Base-by-base conservation (phyloP, 2,888 invertebrate genomes). In the Periphyllus acericola region DNA sequence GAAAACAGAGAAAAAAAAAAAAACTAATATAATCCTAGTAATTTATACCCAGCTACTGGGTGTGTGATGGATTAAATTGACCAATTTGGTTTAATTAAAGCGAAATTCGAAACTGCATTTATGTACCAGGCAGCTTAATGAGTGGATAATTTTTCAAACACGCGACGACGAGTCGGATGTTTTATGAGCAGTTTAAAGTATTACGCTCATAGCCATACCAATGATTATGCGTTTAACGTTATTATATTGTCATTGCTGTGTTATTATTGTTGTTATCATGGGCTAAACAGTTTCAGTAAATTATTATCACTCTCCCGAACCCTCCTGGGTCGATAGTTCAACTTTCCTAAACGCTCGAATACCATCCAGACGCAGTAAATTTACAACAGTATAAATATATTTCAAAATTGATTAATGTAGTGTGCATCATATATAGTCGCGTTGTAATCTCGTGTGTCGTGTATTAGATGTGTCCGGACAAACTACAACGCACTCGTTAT, bases 61-160 rank as follows among this genome's bases (percentile, higher is more conserved):
- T 40, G n/a, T 40, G n/a, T 66, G 40, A 81, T 29, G 21, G 32
- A 76, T 83, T 9, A 40, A 74, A 84, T 66, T 29, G 66, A 75
- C 40, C 75, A 76, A 83, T 32, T 84, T 34, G 66, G 25, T 83
- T 60, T 40, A 75, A 75, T 83, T 83, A 40, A 83, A 75, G 29
- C 40, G 40, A 83, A 83, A 66, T 75, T 75, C 11, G 55, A 83
- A 55, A 55, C 32, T 40, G 46, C 14, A 32, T 6, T 21, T 60
- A 19, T 25, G 29, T 68, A 52, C 21, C n/a, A 36, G 5, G 11
- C 34, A 25, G 17, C 71, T 71, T 52, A 52, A 71, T 52, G 72
- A 74, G 32, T 11, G n/a, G 19, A 55, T 55, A 46, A 68, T 81
- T 75, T 55, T 83, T 74, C 11, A n/a, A 55, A 72, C 32, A 71